Evolutionary conservation across 2,888 invertebrate genomes (phyloP).

Genomic region (Caenorhabditis sp.): DNA sequence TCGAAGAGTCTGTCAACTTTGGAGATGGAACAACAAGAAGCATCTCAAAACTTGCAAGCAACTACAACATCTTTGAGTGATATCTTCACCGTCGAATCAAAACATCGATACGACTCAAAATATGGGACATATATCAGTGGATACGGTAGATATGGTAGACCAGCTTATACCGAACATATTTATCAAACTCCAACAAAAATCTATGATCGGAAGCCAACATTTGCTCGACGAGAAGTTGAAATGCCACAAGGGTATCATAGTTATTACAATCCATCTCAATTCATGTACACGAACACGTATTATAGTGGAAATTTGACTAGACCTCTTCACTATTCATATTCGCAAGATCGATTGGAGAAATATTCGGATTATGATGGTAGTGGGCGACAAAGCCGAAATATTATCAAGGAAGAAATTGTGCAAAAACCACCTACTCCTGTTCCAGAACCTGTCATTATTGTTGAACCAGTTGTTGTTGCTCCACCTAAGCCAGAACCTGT

Average conservation of each 20-base stretch:
- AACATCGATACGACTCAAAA: slow-evolving; percentile 18
- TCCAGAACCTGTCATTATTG: not conserved
- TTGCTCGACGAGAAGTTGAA: slow-evolving; percentile 26
- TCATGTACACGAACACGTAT: slow-evolving; percentile 18
- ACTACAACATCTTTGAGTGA: slow-evolving; percentile 29
- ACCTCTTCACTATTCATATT: not conserved
- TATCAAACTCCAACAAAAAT: slow-evolving; percentile 7
- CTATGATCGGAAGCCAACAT: not conserved
- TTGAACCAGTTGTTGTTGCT: too few relatives aligned
- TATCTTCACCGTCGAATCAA: slow-evolving; percentile 12
- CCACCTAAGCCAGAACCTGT: slow-evolving; percentile 15
- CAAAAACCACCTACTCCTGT: not conserved
- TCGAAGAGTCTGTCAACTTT: not conserved
- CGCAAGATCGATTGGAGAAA: slow-evolving; percentile 18
- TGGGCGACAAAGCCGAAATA: slow-evolving; percentile 3
- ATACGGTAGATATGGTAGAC: slow-evolving; percentile 18
- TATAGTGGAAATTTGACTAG: slow-evolving; percentile 12
- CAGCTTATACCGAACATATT: not conserved
- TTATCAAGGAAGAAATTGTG: not conserved
- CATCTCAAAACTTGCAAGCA: not conserved
- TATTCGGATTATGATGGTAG: slow-evolving; percentile 25
- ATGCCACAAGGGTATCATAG: slow-evolving; percentile 36
- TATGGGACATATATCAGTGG: slow-evolving; percentile 26
- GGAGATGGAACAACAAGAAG: not conserved
- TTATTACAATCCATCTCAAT: slow-evolving; percentile 28